Evolutionary conservation across 2,797 vertebrate genomes (phyloP).

Genomic region (Melanotaenia nigrans): DNA sequence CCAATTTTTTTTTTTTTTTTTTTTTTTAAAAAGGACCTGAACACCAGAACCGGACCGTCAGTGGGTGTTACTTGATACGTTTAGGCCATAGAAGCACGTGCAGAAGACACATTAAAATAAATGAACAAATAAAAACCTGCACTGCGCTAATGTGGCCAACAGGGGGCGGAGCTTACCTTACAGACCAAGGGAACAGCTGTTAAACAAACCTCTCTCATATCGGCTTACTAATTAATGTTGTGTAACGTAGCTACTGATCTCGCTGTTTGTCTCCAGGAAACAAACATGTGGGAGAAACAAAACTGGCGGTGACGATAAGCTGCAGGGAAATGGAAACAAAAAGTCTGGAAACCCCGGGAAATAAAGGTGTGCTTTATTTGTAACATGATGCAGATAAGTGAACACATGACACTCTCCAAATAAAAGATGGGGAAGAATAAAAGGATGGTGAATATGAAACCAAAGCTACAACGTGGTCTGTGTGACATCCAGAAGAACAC

Average conservation of each 20-base stretch:
- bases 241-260: neutral
- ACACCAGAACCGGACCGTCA: too few relatives aligned
- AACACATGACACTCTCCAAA: conserved; percentile 24
- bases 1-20: too few relatives aligned
- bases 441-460: conserved; percentile 52
- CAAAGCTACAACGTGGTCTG: conserved; percentile 1
- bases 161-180: neutral
- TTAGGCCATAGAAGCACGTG: too few relatives aligned
- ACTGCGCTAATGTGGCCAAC: neutral
- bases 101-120: too few relatives aligned
- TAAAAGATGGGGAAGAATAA: conserved; percentile 37
- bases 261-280: conserved; percentile 24
- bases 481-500: neutral
- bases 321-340: conserved; percentile 37
- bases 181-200: neutral
- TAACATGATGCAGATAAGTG: conserved; percentile 4
- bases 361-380: conserved; percentile 5
- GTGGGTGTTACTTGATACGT: too few relatives aligned
- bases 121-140: neutral
- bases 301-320: neutral
- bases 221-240: conserved; percentile 6
- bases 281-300: neutral
- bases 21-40: too few relatives aligned
- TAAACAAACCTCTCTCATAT: neutral
- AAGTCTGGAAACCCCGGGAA: conserved; percentile 54